Evolutionary conservation across 1,140 invertebrate species (phyloP), one percentile per base, ranked within the genome.

Genomic region (Heliconius congener): DNA sequence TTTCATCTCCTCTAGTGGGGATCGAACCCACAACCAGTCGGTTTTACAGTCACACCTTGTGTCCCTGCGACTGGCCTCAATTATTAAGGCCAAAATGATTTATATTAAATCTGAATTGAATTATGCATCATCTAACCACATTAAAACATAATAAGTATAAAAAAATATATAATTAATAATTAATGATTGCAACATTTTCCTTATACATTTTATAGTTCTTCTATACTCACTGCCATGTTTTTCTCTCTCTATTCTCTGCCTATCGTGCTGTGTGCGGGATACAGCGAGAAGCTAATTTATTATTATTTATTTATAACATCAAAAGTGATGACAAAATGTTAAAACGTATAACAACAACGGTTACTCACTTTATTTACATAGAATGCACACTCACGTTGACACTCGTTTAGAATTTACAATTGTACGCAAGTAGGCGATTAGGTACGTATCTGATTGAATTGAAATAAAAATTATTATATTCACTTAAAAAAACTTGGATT

Each of bases 291-390:
- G 18, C 4, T 55, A 18, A 55, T 46, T 46, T 46, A 13, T 13
- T 46, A 46, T 46, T 13, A 46, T 46, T 46, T 23, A 23, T 23
- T 57, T 57, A 57, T 9, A n/a, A 66, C 16, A 1, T 30, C 27
- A 66, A 66, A 16, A 13, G 27, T 16, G 27, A 60, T 9, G 19
- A 27, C 60, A 13, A 37, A 37, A 37, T 66, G 60, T 66, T 66
- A 66, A 55, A 57, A 11, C 9, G 60, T 30, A 66, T 27, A 66
- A 30, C 23, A 66, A 66, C 60, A 66, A 30, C 9, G 60, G 3
- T 66, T 66, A 66, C 60, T 66, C 60, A 66, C 60, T 27, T 66
- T 66, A 66, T 66, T 66, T 66, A 66, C 60, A 66, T 66, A 66
- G 60, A 66, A 66, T 66, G 27, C 60, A 30, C 27, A 30, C 60